Conservation (phyloP, 2,113 vertebrate species). For the Vicugna pacos region DNA sequence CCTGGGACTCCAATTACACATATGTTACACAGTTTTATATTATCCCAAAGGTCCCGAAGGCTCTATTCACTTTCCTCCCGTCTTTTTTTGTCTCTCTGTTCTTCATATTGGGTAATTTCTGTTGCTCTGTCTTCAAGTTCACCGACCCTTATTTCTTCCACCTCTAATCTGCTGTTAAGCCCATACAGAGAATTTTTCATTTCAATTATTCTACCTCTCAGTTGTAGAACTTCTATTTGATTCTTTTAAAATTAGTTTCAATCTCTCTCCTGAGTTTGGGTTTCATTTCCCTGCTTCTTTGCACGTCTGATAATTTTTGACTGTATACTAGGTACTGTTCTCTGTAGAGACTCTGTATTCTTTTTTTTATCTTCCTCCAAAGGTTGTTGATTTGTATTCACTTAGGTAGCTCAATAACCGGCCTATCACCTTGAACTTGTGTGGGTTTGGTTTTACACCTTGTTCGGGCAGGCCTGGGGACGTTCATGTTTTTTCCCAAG, state of each 20-base stretch:
- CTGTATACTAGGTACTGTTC: not conserved
- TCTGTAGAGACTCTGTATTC: not conserved
- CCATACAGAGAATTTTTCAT: not conserved
- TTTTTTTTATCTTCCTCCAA: not conserved
- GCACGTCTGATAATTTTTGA: not conserved
- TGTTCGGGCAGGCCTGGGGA: not conserved
- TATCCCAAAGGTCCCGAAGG: not conserved
- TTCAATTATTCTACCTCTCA: not conserved
- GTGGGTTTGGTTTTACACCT: not conserved
- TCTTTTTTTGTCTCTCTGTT: not conserved
- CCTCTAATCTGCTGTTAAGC: not conserved
- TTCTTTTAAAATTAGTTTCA: conserved; percentile 11
- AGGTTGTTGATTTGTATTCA: not conserved
- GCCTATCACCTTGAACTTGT: no score
- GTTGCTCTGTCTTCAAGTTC: not conserved
- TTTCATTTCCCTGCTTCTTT: not conserved
- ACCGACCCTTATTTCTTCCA: not conserved
- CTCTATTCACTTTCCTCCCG: not conserved
- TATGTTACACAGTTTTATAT: not conserved
- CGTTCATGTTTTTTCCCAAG: not conserved
- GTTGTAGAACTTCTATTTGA: not conserved
- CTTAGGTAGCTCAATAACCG: not conserved
- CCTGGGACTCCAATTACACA: not conserved
- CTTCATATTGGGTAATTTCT: not conserved
- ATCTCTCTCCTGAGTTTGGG: not conserved